phyloP scores from a whole-genome alignment of 1,140 invertebrate genomes.

The Lanistes nyassanus region DNA sequence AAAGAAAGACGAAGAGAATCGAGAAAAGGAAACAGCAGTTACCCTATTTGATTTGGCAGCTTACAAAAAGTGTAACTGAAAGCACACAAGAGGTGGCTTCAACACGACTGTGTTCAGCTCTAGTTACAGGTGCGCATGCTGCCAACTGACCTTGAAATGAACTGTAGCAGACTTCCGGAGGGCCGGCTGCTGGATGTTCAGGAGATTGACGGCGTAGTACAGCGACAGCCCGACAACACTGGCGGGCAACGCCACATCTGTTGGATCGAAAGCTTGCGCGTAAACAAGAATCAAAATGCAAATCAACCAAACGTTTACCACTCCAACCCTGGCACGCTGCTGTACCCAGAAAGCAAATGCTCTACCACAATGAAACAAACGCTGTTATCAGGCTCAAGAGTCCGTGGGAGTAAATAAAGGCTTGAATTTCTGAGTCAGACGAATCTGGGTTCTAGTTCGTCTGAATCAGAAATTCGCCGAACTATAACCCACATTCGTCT shows the following conservation, averaged over 20 bases:
- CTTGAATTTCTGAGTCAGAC: too few species aligned
- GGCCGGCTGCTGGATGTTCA: conserved; percentile 39
- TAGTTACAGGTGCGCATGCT: not conserved
- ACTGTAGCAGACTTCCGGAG: conserved; percentile 43
- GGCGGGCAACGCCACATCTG: conserved; percentile 33
- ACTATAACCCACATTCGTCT: too few species aligned
- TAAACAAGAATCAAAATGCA: not conserved
- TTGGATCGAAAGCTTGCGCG: not conserved
- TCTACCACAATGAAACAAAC: not conserved
- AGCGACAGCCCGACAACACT: conserved; percentile 41
- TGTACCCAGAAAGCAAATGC: too few species aligned
- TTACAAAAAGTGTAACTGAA: too few species aligned
- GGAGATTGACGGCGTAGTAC: conserved; percentile 42
- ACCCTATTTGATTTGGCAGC: too few species aligned
- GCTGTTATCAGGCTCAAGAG: not conserved
- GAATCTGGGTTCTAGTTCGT: too few species aligned
- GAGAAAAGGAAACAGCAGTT: too few species aligned
- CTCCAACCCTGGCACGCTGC: too few species aligned
- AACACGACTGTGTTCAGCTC: not conserved
- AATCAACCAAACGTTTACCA: not conserved
- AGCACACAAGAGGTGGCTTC: not conserved
- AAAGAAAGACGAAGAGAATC: too few species aligned
- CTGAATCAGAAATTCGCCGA: too few species aligned
- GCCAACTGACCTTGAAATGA: conserved; percentile 39
- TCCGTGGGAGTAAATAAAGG: too few species aligned